Evolutionary conservation across 2,888 invertebrate genomes (phyloP).

Genomic region (Orchestes rusci): DNA sequence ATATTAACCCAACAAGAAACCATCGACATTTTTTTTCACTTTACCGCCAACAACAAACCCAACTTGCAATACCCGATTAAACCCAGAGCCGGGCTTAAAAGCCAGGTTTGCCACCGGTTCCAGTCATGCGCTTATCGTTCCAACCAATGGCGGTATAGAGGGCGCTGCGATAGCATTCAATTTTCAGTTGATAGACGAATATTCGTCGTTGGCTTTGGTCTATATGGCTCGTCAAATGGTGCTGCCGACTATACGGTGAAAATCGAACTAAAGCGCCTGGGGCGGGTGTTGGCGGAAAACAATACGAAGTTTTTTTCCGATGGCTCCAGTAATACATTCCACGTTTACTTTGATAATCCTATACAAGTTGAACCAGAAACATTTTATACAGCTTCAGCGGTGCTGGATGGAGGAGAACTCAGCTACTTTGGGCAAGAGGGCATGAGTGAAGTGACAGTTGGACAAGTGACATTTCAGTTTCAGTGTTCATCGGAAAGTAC

Average conservation of each 20-base stretch:
- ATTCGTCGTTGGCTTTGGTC: slow-evolving; percentile 91
- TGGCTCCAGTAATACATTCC: slow-evolving; percentile 93
- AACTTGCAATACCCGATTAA: slow-evolving; percentile 74
- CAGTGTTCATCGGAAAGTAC: slow-evolving; percentile 96
- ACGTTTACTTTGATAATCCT: slow-evolving; percentile 77
- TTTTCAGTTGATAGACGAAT: slow-evolving; percentile 93
- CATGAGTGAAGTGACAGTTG: slow-evolving; percentile 87
- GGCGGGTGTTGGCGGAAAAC: slow-evolving; percentile 82
- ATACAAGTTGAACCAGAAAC: slow-evolving; percentile 80
- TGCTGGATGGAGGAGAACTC: slow-evolving; percentile 86
- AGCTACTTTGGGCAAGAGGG: slow-evolving; percentile 98
- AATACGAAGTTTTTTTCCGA: slow-evolving; percentile 93
- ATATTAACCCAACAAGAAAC: slow-evolving; percentile 89
- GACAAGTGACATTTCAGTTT: slow-evolving; percentile 92
- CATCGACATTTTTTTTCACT: slow-evolving; percentile 91
- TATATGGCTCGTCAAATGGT: slow-evolving; percentile 94
- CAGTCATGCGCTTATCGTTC: slow-evolving; percentile 94
- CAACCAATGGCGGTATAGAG: slow-evolving; percentile 96
- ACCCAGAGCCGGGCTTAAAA: slow-evolving; percentile 78
- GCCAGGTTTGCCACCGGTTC: slow-evolving; percentile 91
- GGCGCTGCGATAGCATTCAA: slow-evolving; percentile 93
- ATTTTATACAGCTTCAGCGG: slow-evolving; percentile 93
- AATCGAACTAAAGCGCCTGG: slow-evolving; percentile 86
- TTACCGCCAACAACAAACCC: slow-evolving; percentile 85
- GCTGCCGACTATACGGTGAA: slow-evolving; percentile 92